Evolutionary conservation across 2,113 vertebrate genomes (phyloP).

Genomic region (Indicator maculatus): DNA sequence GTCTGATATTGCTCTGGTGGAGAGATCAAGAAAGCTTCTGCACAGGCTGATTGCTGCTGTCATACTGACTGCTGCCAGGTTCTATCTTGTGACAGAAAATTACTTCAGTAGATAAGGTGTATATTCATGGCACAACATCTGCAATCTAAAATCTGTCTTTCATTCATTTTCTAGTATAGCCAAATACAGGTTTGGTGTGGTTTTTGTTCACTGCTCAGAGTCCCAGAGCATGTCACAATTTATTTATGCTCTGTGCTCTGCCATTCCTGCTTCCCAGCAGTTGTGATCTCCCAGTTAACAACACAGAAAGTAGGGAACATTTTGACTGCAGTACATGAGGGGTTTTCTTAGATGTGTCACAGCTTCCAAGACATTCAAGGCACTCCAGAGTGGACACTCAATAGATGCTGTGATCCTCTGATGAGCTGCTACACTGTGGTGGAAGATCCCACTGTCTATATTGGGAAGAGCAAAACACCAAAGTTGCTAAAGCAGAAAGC

Average conservation of each 20-base stretch:
- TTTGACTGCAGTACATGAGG: neutral
- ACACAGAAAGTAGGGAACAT: neutral
- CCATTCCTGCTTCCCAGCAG: neutral
- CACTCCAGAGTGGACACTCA: neutral
- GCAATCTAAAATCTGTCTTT: neutral
- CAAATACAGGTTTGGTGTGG: neutral
- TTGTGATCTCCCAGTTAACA: neutral
- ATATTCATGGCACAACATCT: neutral
- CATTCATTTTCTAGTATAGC: neutral
- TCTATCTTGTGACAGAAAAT: neutral
- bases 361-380: neutral
- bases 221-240: neutral
- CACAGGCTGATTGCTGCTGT: neutral
- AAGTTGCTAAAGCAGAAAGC: neutral
- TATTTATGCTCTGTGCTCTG: neutral
- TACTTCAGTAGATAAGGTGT: too few species aligned
- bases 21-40: neutral
- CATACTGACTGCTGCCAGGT: neutral
- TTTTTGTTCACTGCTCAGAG: neutral
- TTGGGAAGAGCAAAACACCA: neutral
- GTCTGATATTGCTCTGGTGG: neutral
- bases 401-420: neutral
- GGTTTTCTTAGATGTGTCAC: accelerated
- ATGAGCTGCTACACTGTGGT: accelerated
- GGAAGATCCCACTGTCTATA: neutral